Base-by-base conservation (phyloP, 2,888 invertebrate species). In the Lypha dubia region DNA sequence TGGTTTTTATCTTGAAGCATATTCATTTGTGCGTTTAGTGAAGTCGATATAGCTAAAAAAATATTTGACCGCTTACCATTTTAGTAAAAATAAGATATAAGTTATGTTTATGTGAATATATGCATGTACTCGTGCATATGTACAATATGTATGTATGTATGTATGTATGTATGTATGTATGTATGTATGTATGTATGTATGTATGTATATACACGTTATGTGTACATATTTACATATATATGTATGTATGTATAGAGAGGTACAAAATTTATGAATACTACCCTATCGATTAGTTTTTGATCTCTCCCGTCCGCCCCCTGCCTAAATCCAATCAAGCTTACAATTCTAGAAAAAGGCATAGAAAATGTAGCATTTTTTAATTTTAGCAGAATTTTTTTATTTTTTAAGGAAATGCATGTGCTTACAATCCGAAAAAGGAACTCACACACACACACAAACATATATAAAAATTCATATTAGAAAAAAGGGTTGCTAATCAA, bases 401-500 rank as follows among this genome's bases (percentile, higher is more conserved):
- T 28, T 62, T 70, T 70, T 51, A 62, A 58, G 80, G 60, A 74
- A 80, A 74, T 80, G 80, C 60, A 80, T 74, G 60, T 53, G 51
- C 58, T 74, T 51, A 62, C 74, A 80, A 80, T 67, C 65, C 58
- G 41, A 74, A 80, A 79, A 79, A 70, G 62, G 70, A 79, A 77
- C 60, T 68, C 13, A 17, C 49, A 77, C 56, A 68, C 58, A 38
- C 28, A 32, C 24, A 74, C n/a, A n/a, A n/a, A n/a, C n/a, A n/a
- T n/a, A n/a, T n/a, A n/a, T n/a, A n/a, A n/a, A n/a, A n/a, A n/a
- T 28, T 6, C 8, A 46, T 7, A 58, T 46, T 46, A 49, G 49
- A 53, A 80, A 56, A 84, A 80, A 76, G 84, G 84, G 84, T 84
- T 80, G 80, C 84, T 84, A 80, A 84, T 84, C 80, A 84, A 84